Conservation (phyloP, 2,113 vertebrate genomes). For the Mustela lutreola region DNA sequence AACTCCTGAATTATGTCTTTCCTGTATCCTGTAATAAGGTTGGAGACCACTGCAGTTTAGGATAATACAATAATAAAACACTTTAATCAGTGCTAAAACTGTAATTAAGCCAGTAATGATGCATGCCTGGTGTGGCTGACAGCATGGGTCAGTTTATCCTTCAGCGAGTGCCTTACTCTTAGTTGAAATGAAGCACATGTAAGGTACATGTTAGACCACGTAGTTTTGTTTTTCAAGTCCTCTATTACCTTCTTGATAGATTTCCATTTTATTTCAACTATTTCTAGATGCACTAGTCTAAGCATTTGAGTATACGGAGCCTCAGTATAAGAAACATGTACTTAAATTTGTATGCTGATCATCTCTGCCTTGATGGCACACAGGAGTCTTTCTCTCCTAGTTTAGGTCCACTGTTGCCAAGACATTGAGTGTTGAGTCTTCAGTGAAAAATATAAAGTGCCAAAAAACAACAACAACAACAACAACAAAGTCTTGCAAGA, state of each 20-base stretch:
- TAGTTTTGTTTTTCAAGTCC: not conserved
- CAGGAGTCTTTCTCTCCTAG: not conserved
- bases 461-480: constrained; percentile 54
- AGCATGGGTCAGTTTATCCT: constrained; percentile 78
- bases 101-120: constrained; percentile 82
- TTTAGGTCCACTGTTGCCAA: constrained; percentile 57
- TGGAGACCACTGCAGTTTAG: constrained; percentile 84
- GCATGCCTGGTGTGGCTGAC: constrained; percentile 76
- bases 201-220: constrained; percentile 64
- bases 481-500: constrained; percentile 39
- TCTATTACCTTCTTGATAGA: not conserved
- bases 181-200: constrained; percentile 78
- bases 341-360: not conserved
- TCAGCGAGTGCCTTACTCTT: constrained; percentile 80
- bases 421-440: constrained; percentile 44
- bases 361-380: not conserved
- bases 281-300: not conserved
- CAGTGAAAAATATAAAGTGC: constrained; percentile 73
- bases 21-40: constrained; percentile 82
- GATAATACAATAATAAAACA: constrained; percentile 84
- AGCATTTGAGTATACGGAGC: not conserved
- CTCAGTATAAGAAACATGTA: not conserved
- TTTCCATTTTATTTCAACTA: not conserved
- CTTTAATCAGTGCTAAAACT: constrained; percentile 84
- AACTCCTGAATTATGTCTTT: constrained; percentile 80